Base-by-base conservation (phyloP, 2,888 invertebrate genomes). In the Oeneis ivallda region DNA sequence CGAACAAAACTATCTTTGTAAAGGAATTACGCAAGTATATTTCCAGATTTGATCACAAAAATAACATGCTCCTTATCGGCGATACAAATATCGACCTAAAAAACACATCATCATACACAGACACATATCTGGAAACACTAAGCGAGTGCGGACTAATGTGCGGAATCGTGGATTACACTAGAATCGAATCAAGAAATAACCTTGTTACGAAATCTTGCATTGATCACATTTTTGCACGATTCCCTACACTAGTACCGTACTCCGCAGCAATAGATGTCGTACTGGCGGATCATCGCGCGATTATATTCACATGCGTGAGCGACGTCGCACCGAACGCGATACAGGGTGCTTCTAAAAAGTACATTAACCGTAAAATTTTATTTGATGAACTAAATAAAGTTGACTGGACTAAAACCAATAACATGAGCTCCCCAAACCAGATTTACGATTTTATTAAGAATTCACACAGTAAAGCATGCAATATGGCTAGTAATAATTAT, bases 221-320 rank as follows among this genome's bases (percentile, higher is more conserved):
- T n/a, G n/a, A n/a, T 71, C 72, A 74, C 61, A 69, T 72, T 11
- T 75, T 72, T 65, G 66, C 73, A 0, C 71, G 73, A 13, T 70
- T 71, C 56, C 70, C 69, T 61, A 69, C 70, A 65, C 61, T 69
- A 50, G 26, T 65, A 68, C 70, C 71, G 54, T 69, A 52, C 64
- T 64, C 73, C 45, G 73, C 71, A 26, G 70, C 66, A 43, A 37
- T 71, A 34, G 71, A 69, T 43, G 39, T 62, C 10, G 70, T 68
- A 66, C 70, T 71, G 56, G 72, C 74, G 9, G 71, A 72, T 58
- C 71, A 74, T 47, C 72, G 71, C 1, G 67, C 66, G 10, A 32
- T 68, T 50, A 52, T 68, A 1, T 60, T 70, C 17, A 19, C 59
- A 0, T 70, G 70, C 58, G 34, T 50, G 3, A 10, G n/a, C 13